These are phyloP conservation scores for Oncorhynchus clarkii DNA, from an alignment of 2,113 vertebrate species.

Conservation along the genomic window DNA sequence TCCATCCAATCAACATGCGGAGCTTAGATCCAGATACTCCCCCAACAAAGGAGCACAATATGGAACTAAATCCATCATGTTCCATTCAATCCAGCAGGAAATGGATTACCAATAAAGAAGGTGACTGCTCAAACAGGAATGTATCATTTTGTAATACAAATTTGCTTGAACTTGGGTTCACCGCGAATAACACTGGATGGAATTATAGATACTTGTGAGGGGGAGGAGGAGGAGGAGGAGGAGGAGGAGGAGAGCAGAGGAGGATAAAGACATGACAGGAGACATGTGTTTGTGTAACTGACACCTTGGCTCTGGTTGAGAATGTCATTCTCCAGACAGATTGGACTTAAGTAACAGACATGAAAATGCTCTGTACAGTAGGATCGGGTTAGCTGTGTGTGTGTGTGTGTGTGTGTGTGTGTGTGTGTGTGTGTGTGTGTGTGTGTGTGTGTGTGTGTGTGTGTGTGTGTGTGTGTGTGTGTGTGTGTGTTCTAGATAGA, in stretches of 20 bases:
- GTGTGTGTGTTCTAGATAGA: too few species aligned
- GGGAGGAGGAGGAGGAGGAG: background rate
- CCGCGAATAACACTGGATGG: background rate
- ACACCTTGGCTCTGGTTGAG: background rate
- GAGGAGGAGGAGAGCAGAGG: background rate
- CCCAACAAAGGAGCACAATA: constrained; percentile 11
- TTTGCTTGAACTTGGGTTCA: background rate
- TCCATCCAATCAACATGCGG: constrained; percentile 9
- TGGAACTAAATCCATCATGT: constrained; percentile 37
- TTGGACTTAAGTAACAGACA: background rate
- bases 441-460: too few species aligned
- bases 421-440: too few species aligned
- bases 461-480: too few species aligned
- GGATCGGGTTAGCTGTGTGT: background rate
- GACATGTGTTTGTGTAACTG: background rate
- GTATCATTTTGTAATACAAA: constrained; percentile 24
- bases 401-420: too few species aligned
- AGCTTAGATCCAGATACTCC: background rate
- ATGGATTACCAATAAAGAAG: constrained; percentile 23
- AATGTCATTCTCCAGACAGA: constrained; percentile 3
- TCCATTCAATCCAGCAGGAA: constrained; percentile 3
- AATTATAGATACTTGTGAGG: background rate
- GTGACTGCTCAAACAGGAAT: constrained; percentile 22
- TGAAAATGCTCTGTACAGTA: background rate
- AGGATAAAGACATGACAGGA: background rate